Percentiles rank a stretch among this genome's conserved stretches.
Conservation (phyloP, 2,797 vertebrate species). For the Hephaestus fuliginosus region DNA sequence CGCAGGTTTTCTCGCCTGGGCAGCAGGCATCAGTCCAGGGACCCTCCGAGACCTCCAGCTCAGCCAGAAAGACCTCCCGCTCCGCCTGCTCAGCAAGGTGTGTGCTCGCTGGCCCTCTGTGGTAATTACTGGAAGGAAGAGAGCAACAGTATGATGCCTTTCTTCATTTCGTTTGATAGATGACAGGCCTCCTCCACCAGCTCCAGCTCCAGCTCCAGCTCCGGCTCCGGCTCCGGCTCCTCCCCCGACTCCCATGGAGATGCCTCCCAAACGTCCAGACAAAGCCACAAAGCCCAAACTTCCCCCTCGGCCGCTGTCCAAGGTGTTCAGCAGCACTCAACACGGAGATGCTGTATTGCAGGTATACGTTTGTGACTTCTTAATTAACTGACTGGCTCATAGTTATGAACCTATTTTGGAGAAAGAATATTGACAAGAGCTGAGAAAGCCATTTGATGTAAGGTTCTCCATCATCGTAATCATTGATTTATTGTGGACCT, state of each 20-base stretch:
- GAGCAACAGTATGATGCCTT: neutral
- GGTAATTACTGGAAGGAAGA: too few relatives aligned
- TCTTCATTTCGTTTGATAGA: slow-evolving; percentile 50
- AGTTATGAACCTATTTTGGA: neutral
- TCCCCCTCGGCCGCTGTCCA: slow-evolving; percentile 78
- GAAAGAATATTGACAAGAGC: neutral
- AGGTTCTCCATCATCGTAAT: too few relatives aligned
- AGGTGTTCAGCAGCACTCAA: slow-evolving; percentile 81
- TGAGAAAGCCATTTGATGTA: neutral
- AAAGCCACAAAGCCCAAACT: slow-evolving; percentile 77
- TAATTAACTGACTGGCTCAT: too few relatives aligned
- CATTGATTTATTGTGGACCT: too few relatives aligned
- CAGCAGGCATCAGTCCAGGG: slow-evolving; percentile 78
- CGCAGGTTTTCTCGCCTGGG: slow-evolving; percentile 82
- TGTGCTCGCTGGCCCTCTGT: neutral
- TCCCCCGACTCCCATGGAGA: slow-evolving; percentile 34
- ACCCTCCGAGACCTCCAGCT: slow-evolving; percentile 75
- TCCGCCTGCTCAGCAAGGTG: slow-evolving; percentile 66
- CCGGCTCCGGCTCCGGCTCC: slow-evolving; percentile 24
- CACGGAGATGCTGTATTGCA: slow-evolving; percentile 82
- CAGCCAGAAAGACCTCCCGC: slow-evolving; percentile 72
- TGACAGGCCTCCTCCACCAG: slow-evolving; percentile 46
- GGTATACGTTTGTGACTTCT: slow-evolving; percentile 64
- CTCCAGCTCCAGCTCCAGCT: neutral
- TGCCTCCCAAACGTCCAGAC: slow-evolving; percentile 65